Conservation (phyloP, 2,113 vertebrate species). For the Argyrosomus japonicus region DNA sequence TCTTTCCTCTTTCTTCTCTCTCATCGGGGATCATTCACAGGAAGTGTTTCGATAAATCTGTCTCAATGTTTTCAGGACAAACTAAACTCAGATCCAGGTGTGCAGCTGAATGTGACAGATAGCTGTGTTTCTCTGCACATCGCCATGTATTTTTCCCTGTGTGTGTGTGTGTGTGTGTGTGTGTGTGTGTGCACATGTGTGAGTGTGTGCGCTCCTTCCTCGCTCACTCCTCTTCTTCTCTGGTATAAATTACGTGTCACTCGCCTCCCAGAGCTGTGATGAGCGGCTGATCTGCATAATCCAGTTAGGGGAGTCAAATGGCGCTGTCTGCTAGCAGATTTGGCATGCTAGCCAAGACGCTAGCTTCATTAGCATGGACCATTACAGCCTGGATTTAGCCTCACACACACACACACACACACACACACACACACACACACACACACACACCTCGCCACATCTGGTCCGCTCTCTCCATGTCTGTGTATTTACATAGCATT, state of each 20-base stretch:
- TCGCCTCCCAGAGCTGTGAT: constrained; percentile 54
- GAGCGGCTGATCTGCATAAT: constrained; percentile 66
- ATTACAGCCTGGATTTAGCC: constrained; percentile 32
- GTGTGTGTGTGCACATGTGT: constrained; percentile 12
- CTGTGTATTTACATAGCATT: not conserved
- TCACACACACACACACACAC: constrained; percentile 8
- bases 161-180: no score
- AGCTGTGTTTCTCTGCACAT: not conserved
- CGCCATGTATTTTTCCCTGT: no score
- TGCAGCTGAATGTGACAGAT: constrained; percentile 28
- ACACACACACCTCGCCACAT: not conserved
- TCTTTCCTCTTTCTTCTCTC: not conserved
- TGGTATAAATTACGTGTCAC: constrained; percentile 57
- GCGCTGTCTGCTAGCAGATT: constrained; percentile 57
- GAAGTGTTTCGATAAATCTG: constrained; percentile 5
- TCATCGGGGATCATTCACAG: constrained; percentile 3
- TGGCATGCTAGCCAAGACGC: constrained; percentile 51
- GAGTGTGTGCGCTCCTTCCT: constrained; percentile 1
- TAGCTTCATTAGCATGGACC: constrained; percentile 63
- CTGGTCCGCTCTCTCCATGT: not conserved
- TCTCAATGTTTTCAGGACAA: not conserved
- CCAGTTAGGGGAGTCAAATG: constrained; percentile 66
- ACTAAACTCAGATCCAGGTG: constrained; percentile 28
- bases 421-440: constrained; percentile 18
- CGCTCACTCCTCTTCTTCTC: constrained; percentile 52